A percentile compares a stretch with the other conserved stretches of the same genome.
Evolutionary conservation across 2,797 vertebrate species (phyloP).

Genomic region (Mormyrus proboscirostris): DNA sequence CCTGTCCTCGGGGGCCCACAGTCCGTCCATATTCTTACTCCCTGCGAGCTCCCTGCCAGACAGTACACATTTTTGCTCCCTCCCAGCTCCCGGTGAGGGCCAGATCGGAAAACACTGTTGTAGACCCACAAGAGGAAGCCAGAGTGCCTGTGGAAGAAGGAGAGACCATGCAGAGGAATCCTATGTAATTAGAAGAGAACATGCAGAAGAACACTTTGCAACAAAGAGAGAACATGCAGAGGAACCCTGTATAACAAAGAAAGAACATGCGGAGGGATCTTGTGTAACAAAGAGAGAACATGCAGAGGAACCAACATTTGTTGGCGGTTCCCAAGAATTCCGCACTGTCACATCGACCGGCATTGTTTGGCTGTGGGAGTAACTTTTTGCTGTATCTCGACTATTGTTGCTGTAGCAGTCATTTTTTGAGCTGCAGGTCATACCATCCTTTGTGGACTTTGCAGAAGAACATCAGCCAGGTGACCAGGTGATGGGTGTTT

Average conservation of each 20-base stretch:
- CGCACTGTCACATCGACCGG: neutral
- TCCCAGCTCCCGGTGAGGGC: neutral
- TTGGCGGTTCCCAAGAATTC: neutral
- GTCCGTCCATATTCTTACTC: neutral
- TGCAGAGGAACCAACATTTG: neutral
- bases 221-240: neutral
- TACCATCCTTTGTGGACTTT: neutral
- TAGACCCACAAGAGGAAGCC: neutral
- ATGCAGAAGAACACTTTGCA: neutral
- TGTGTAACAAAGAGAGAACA: neutral
- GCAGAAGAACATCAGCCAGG: neutral
- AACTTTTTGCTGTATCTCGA: neutral
- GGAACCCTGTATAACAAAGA: neutral
- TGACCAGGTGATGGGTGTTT: neutral
- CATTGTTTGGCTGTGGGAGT: neutral
- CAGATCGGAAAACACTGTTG: neutral
- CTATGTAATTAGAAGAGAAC: neutral
- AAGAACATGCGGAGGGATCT: neutral
- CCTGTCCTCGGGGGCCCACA: neutral
- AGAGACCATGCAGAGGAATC: neutral
- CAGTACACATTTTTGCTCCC: neutral
- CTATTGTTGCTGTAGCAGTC: neutral
- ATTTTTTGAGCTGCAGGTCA: neutral
- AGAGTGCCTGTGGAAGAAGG: neutral
- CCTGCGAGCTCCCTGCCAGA: neutral